These are phyloP conservation scores for Lithodes maja DNA, from an alignment of 2,888 invertebrate genomes.

Conservation along the genomic window DNA sequence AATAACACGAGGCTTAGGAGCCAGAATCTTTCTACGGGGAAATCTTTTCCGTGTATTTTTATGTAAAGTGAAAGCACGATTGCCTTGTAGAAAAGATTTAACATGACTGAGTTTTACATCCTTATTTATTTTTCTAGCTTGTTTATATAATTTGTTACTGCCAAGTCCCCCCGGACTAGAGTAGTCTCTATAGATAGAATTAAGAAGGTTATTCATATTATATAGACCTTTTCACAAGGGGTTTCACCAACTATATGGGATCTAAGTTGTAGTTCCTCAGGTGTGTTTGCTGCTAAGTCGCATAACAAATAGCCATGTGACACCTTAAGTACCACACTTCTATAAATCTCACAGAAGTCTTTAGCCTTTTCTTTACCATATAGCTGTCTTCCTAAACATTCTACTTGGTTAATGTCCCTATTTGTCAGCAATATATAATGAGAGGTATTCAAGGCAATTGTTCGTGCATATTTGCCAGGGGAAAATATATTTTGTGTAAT, in stretches of 20 bases:
- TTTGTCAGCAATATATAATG: neutral
- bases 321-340: neutral
- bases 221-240: conserved; percentile 7
- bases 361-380: neutral
- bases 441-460: neutral
- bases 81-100: neutral
- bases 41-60: neutral
- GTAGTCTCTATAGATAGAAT: neutral
- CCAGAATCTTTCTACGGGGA: neutral
- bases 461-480: neutral
- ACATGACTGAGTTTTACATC: neutral
- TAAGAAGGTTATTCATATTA: neutral
- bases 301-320: neutral
- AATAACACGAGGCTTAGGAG: conserved; percentile 3
- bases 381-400: neutral
- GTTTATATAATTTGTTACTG: neutral
- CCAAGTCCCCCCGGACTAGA: neutral
- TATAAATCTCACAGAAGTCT: neutral
- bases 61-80: neutral
- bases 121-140: conserved; percentile 1
- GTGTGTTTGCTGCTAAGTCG: conserved; percentile 1
- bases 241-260: neutral
- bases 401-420: neutral
- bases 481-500: neutral
- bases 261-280: neutral